phyloP scores from a whole-genome alignment of 2,113 vertebrate species.

The Donacobius atricapilla region DNA sequence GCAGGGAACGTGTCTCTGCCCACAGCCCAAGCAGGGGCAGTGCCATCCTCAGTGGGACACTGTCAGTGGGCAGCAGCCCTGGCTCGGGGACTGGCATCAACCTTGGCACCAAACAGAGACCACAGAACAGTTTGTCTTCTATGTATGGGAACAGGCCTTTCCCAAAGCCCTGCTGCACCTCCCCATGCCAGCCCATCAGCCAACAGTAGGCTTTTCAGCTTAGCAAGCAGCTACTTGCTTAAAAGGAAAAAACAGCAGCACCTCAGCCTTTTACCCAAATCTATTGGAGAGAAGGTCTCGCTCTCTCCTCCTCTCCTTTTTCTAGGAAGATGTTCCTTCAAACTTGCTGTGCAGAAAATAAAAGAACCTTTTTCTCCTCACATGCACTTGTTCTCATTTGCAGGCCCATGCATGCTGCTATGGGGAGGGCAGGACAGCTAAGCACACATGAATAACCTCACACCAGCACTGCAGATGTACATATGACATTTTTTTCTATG shows the following conservation, averaged over 20 bases:
- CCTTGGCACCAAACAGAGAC: background rate
- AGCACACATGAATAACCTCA: background rate
- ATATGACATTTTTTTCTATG: background rate
- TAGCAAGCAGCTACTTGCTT: background rate
- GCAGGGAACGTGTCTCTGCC: accelerated
- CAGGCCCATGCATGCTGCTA: background rate
- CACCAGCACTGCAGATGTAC: background rate
- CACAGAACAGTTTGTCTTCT: background rate
- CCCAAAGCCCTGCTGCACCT: background rate
- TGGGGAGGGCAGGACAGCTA: background rate
- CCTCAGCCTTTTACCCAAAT: background rate
- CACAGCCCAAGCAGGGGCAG: background rate
- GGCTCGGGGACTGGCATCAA: background rate
- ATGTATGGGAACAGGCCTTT: background rate
- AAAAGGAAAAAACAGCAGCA: background rate
- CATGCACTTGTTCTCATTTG: background rate
- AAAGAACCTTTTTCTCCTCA: background rate
- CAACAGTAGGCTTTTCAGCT: background rate
- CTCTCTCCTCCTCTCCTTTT: background rate
- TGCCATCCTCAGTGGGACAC: accelerated
- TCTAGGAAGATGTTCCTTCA: background rate
- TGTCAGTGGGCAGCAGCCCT: background rate
- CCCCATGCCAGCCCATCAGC: background rate
- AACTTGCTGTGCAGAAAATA: background rate
- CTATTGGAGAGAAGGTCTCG: background rate